These are phyloP conservation scores for Sterrhoptilus dennistouni DNA, from an alignment of 2,113 vertebrate species.

Conservation along the genomic window DNA sequence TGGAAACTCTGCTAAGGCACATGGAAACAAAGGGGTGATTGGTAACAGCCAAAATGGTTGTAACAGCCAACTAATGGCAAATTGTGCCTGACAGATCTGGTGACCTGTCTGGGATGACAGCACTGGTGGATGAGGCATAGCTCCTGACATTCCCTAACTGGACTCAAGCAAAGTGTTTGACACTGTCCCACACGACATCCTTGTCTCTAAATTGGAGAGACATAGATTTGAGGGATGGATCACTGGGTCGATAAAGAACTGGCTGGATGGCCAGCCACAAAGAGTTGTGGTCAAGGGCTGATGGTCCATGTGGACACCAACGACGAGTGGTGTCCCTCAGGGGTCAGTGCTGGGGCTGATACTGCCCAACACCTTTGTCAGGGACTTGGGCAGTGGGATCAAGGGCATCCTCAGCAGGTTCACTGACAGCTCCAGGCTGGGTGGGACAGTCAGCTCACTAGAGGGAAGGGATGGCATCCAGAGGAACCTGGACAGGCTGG, in stretches of 20 bases:
- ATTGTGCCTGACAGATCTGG: background rate
- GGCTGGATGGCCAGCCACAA: background rate
- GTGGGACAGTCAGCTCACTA: background rate
- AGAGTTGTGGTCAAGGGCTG: background rate
- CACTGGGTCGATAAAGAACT: background rate
- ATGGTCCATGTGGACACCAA: background rate
- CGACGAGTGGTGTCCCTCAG: background rate
- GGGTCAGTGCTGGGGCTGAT: background rate
- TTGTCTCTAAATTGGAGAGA: background rate
- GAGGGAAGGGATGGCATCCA: background rate
- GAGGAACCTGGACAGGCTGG: background rate
- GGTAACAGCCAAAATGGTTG: background rate
- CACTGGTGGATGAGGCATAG: fast-evolving
- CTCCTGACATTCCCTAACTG: background rate
- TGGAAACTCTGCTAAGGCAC: background rate
- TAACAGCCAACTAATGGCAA: background rate
- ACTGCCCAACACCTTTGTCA: background rate
- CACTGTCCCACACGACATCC: background rate
- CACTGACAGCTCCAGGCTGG: background rate
- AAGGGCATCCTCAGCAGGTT: background rate
- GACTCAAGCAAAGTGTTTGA: fast-evolving
- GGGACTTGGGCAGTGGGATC: background rate
- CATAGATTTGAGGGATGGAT: background rate
- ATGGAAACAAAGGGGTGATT: background rate
- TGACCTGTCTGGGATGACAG: fast-evolving